These are phyloP conservation scores for Oncorhynchus gorbuscha DNA, from an alignment of 2,113 vertebrate species.

Conservation along the genomic window DNA sequence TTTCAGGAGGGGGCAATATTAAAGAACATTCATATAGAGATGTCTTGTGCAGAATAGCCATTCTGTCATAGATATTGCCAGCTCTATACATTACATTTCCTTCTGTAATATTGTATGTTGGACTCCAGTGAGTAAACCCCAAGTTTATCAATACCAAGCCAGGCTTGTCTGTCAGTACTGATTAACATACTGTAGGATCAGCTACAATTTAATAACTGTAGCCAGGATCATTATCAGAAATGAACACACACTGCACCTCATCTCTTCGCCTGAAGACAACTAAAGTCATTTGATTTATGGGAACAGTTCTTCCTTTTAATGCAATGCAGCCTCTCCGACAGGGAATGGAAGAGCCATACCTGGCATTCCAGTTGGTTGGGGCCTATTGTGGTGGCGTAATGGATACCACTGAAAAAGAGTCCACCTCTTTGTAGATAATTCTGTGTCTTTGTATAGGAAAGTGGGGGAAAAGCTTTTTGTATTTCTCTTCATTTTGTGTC, in stretches of 20 bases:
- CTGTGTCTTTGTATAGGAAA: constrained; percentile 45
- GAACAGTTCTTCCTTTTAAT: constrained; percentile 53
- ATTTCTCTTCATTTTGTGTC: constrained; percentile 32
- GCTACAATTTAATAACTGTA: neutral
- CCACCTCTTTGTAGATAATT: constrained; percentile 50
- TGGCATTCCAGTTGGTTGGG: constrained; percentile 35
- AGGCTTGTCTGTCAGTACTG: no score
- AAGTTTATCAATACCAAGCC: neutral
- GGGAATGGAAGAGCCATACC: constrained; percentile 1
- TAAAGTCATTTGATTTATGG: neutral
- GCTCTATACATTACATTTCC: neutral
- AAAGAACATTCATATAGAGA: neutral
- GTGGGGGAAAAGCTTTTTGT: constrained; percentile 24
- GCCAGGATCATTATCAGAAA: neutral
- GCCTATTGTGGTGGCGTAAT: constrained; percentile 30
- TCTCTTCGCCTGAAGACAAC: neutral
- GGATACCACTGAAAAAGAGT: constrained; percentile 39
- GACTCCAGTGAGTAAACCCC: neutral
- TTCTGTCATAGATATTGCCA: neutral
- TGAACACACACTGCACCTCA: neutral
- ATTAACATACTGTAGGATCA: no score
- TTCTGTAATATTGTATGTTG: neutral
- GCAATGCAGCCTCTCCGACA: constrained; percentile 47
- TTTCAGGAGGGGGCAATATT: neutral
- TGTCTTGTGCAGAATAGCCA: neutral